Conservation (phyloP, 2,888 invertebrate species). For the Meganola albula region DNA sequence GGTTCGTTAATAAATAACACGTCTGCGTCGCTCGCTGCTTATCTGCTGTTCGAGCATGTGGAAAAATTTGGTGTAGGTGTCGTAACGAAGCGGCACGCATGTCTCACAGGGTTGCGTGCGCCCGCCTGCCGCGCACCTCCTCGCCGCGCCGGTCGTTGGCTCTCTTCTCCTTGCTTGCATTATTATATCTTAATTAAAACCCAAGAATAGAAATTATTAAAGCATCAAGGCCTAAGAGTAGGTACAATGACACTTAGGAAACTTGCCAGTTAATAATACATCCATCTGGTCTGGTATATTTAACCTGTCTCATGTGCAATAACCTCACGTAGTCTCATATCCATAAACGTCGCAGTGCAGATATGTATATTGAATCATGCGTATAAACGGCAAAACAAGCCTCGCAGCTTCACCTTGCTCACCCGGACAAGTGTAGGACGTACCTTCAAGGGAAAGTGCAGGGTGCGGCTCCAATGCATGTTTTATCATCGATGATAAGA, state of each 20-base stretch:
- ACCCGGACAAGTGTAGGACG: slow-evolving; percentile 47
- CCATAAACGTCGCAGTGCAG: slow-evolving; percentile 51
- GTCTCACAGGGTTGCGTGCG: slow-evolving; percentile 65
- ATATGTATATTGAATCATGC: slow-evolving; percentile 54
- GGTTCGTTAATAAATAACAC: slow-evolving; percentile 78
- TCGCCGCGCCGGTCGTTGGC: slow-evolving; percentile 59
- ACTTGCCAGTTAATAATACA: too few relatives aligned
- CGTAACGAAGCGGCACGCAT: slow-evolving; percentile 73
- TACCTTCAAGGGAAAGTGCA: slow-evolving; percentile 63
- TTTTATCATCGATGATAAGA: slow-evolving; percentile 73
- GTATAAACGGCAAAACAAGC: slow-evolving; percentile 50
- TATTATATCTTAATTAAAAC: slow-evolving; percentile 64
- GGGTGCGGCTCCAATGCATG: slow-evolving; percentile 66
- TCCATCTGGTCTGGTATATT: too few relatives aligned
- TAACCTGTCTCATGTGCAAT: slow-evolving; percentile 50
- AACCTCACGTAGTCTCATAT: slow-evolving; percentile 48
- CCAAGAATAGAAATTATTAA: too few relatives aligned
- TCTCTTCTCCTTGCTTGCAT: slow-evolving; percentile 45
- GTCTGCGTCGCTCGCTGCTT: slow-evolving; percentile 71
- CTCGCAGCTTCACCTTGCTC: slow-evolving; percentile 48
- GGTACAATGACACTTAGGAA: too few relatives aligned
- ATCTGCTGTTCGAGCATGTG: slow-evolving; percentile 76
- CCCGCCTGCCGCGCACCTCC: slow-evolving; percentile 56
- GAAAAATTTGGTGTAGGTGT: slow-evolving; percentile 77
- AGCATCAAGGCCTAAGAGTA: too few relatives aligned